These are phyloP conservation scores for Macrobrachium nipponense DNA, from an alignment of 1,140 invertebrate genomes.

Conservation along the genomic window DNA sequence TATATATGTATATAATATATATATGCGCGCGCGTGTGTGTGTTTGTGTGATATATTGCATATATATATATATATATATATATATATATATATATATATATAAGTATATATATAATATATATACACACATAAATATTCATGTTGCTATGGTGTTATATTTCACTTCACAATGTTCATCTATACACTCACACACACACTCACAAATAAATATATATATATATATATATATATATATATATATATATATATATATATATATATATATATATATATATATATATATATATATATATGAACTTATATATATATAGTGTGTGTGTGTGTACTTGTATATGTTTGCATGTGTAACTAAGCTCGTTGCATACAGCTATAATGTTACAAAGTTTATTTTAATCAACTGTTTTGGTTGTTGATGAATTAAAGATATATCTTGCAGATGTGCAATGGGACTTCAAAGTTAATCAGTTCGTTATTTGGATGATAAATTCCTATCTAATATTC, in stretches of 20 bases:
- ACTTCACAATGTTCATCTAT: no score
- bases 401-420: no score
- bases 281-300: neutral
- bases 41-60: no score
- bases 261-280: constrained; percentile 4
- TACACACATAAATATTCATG: neutral
- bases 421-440: no score
- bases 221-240: constrained; percentile 14
- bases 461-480: no score
- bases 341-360: neutral
- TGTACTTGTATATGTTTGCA: neutral
- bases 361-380: no score
- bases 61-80: neutral
- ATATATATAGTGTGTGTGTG: constrained; percentile 9
- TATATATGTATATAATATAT: neutral
- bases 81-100: no score
- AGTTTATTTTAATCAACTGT: no score
- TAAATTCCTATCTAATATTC: no score
- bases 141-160: no score
- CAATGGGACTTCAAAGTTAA: no score
- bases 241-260: neutral
- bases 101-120: neutral
- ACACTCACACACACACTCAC: neutral
- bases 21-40: no score
- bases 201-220: constrained; percentile 11